A percentile compares a stretch with the other conserved stretches of the same genome.
Conservation (phyloP, 2,888 invertebrate species). For the Tipula vernalis region DNA sequence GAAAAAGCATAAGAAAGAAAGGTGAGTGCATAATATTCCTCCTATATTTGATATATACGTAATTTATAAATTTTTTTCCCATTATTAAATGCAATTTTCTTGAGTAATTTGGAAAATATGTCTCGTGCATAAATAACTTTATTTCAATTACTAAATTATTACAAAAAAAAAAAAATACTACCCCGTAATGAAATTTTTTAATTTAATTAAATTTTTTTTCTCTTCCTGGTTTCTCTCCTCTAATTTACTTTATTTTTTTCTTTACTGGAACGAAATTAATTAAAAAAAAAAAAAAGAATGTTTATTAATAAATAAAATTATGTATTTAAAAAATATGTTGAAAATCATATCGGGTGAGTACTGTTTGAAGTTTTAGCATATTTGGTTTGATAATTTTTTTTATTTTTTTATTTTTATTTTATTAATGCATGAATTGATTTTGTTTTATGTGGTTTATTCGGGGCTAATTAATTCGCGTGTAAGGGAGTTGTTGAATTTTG, state of each 20-base stretch:
- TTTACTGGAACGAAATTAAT: background rate
- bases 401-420: background rate
- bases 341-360: background rate
- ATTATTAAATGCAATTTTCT: background rate
- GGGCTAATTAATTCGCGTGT: background rate
- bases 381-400: background rate
- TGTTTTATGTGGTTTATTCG: background rate
- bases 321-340: background rate
- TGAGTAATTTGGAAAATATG: background rate
- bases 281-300: background rate
- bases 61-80: background rate
- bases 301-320: conserved; percentile 4
- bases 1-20: background rate
- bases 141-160: background rate
- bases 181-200: background rate
- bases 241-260: background rate
- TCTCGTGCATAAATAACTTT: background rate
- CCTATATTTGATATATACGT: background rate
- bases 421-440: background rate
- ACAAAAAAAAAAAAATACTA: background rate
- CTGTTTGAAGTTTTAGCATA: background rate
- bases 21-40: background rate
- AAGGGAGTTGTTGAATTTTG: background rate
- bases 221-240: background rate
- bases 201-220: background rate